A percentile compares a stretch with the other conserved stretches of the same genome.
These are phyloP conservation scores for Carollia perspicillata DNA, from an alignment of 2,113 vertebrate species.

Conservation along the genomic window DNA sequence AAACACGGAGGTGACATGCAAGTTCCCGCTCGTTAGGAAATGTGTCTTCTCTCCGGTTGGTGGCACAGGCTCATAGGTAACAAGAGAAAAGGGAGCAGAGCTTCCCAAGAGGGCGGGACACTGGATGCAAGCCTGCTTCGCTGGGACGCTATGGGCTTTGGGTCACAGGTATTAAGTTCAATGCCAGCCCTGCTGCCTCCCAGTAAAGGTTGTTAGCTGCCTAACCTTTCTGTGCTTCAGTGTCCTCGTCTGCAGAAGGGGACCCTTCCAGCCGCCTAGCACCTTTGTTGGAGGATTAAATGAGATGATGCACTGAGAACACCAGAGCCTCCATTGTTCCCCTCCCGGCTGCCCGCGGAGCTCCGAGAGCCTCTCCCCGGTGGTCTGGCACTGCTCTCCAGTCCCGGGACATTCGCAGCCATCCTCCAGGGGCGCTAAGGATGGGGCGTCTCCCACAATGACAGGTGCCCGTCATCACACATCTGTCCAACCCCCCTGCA, in stretches of 20 bases:
- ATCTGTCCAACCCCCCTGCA: neutral
- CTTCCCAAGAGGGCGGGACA: neutral
- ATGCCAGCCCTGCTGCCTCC: neutral
- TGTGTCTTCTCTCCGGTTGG: neutral
- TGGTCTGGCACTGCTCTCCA: neutral
- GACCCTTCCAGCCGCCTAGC: neutral
- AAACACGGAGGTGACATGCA: neutral
- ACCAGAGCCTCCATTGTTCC: too few relatives aligned
- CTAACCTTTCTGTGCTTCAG: neutral
- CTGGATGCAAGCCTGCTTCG: neutral
- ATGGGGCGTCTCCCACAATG: neutral
- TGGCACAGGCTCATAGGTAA: neutral
- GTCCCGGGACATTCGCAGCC: neutral
- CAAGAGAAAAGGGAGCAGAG: neutral
- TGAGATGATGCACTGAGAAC: neutral
- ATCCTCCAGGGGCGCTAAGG: neutral
- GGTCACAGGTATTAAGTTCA: neutral
- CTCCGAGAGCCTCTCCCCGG: too few relatives aligned
- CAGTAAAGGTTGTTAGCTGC: neutral
- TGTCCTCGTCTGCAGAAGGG: neutral
- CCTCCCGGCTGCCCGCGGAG: neutral
- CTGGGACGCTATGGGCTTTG: neutral
- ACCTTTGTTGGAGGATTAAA: neutral
- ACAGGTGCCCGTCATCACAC: too few relatives aligned
- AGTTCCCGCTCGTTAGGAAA: neutral